Conservation (phyloP, 2,888 invertebrate genomes). For the Tridacna crocea region DNA sequence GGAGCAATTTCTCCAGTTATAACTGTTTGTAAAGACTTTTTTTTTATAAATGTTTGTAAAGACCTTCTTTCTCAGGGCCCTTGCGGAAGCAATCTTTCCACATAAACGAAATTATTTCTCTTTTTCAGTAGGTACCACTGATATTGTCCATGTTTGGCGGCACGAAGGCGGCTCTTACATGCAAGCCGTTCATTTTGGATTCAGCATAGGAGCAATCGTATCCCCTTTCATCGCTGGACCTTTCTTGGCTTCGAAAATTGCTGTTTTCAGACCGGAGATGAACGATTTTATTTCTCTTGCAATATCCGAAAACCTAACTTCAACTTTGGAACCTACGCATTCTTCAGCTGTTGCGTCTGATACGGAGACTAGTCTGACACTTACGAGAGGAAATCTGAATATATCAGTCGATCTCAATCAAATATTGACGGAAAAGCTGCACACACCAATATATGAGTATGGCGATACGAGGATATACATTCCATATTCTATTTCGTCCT, state of each 20-base stretch:
- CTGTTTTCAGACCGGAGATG: neutral
- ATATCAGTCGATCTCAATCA: neutral
- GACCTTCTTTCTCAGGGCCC: too few species aligned
- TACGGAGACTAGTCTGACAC: neutral
- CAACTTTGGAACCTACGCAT: neutral
- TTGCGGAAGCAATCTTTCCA: too few species aligned
- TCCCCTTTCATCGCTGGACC: conserved; percentile 51
- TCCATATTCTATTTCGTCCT: conserved; percentile 35
- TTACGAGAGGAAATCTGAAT: neutral
- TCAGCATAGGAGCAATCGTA: conserved; percentile 52
- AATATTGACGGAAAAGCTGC: neutral
- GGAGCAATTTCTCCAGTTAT: too few species aligned
- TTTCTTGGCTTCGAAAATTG: conserved; percentile 42
- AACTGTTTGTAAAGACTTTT: too few species aligned
- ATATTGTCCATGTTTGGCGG: conserved; percentile 44
- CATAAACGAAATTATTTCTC: neutral
- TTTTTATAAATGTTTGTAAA: too few species aligned
- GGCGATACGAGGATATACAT: conserved; percentile 39
- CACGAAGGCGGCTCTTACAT: conserved; percentile 48
- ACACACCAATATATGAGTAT: conserved; percentile 11
- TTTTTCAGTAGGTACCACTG: conserved; percentile 50
- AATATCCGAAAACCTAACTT: neutral
- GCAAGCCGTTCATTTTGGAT: conserved; percentile 52
- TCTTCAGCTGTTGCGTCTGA: neutral
- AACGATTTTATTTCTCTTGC: neutral